Evolutionary conservation across 2,888 invertebrate species (phyloP).

Genomic region (Galeopsomyia nigrocyanea): DNA sequence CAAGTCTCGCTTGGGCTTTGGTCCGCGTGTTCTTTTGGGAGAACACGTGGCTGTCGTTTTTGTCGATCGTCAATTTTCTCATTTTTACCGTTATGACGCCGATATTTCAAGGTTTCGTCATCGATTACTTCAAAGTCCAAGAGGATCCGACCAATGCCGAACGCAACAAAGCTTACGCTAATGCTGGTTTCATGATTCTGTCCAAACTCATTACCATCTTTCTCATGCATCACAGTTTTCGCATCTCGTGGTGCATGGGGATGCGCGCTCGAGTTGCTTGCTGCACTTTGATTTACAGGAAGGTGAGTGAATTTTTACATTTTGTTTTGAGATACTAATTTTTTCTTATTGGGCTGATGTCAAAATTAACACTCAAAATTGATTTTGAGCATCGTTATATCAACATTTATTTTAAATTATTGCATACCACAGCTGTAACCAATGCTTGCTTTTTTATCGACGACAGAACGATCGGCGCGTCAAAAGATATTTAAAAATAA

Average conservation of each 20-base stretch:
- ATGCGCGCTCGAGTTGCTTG: constrained; percentile 78
- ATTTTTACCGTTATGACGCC: constrained; percentile 52
- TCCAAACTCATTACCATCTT: constrained; percentile 63
- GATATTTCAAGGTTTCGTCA: constrained; percentile 57
- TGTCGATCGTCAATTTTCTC: constrained; percentile 43
- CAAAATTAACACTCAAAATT: too few species aligned
- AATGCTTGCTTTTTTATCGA: too few species aligned
- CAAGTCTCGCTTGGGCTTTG: constrained; percentile 68
- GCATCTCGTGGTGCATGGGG: constrained; percentile 70
- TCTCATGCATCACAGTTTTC: constrained; percentile 67
- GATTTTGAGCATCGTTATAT: too few species aligned
- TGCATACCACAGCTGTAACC: too few species aligned
- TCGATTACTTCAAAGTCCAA: constrained; percentile 56
- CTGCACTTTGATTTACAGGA: constrained; percentile 78
- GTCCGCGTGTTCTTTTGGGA: constrained; percentile 65
- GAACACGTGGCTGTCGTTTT: constrained; percentile 51
- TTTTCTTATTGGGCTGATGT: too few species aligned
- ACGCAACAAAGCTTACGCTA: constrained; percentile 28
- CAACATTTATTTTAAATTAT: too few species aligned
- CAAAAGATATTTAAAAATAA: too few species aligned
- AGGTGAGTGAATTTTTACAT: constrained; percentile 69
- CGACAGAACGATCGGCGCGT: too few species aligned
- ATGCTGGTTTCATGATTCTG: constrained; percentile 65
- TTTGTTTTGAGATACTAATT: too few species aligned
- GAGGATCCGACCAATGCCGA: not conserved